Percentiles rank a stretch among this genome's conserved stretches.
Conservation (phyloP, 2,797 vertebrate species). For the Merluccius polli region DNA sequence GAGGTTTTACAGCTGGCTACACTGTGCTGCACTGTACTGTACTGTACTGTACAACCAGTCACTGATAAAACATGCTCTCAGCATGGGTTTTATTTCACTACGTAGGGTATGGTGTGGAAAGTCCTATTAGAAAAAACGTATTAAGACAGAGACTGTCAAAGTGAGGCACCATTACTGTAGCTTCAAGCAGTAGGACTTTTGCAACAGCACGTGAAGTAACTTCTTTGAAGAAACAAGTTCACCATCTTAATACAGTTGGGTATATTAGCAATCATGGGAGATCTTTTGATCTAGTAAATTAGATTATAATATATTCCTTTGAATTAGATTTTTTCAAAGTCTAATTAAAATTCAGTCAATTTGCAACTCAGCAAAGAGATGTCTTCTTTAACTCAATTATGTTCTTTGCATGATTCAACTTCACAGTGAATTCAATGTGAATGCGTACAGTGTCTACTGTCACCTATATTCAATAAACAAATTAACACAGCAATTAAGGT, state of each 20-base stretch:
- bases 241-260: constrained; percentile 50
- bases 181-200: background rate
- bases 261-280: constrained; percentile 66
- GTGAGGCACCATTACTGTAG: background rate
- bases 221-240: background rate
- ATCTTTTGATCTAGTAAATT: constrained; percentile 76
- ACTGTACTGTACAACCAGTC: constrained; percentile 20
- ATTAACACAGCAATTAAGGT: background rate
- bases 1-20: constrained; percentile 47
- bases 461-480: background rate
- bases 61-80: constrained; percentile 35
- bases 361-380: constrained; percentile 69
- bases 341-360: constrained; percentile 70
- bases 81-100: background rate
- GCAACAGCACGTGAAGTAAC: background rate
- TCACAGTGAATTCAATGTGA: constrained; percentile 28
- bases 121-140: background rate
- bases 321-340: constrained; percentile 62
- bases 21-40: constrained; percentile 23
- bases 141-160: background rate
- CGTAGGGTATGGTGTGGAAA: background rate
- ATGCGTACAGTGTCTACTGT: constrained; percentile 20
- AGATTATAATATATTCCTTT: constrained; percentile 78
- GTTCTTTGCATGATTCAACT: constrained; percentile 31
- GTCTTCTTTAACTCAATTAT: constrained; percentile 60